These are phyloP conservation scores for Corella eumyota DNA, from an alignment of 23 tunicate genomes.

Conservation along the genomic window DNA sequence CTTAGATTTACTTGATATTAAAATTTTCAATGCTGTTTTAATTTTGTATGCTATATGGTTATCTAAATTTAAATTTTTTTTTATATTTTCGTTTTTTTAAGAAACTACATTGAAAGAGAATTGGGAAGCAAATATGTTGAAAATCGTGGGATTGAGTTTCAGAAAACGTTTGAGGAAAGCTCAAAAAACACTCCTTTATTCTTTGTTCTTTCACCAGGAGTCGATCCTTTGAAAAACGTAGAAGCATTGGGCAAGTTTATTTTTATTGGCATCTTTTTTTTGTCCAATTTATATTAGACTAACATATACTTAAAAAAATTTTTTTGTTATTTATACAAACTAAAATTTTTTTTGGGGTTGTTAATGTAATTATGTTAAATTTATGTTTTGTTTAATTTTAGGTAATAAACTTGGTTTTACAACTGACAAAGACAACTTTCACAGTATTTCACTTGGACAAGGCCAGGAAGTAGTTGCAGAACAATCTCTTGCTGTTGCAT, in stretches of 20 bases:
- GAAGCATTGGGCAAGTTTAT: conserved; percentile 54
- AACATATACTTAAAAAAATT: too few species aligned
- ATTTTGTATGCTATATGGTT: too few species aligned
- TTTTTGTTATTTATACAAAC: too few species aligned
- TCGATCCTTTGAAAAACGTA: conserved; percentile 79
- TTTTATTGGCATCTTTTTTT: neutral
- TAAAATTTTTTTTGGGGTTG: too few species aligned
- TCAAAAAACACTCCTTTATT: conserved; percentile 62
- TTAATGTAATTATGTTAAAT: too few species aligned
- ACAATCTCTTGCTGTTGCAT: conserved; percentile 58
- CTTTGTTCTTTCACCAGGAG: conserved; percentile 85
- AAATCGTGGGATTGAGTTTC: conserved; percentile 63
- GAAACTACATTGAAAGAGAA: conserved; percentile 61
- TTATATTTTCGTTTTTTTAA: conserved; percentile 15
- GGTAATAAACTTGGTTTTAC: conserved; percentile 71
- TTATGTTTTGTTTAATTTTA: too few species aligned
- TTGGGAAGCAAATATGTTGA: conserved; percentile 78
- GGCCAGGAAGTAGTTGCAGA: conserved; percentile 92
- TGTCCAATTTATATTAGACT: too few species aligned
- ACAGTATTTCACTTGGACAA: conserved; percentile 82
- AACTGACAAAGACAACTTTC: conserved; percentile 51
- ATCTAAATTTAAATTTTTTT: too few species aligned
- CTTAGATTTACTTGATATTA: too few species aligned
- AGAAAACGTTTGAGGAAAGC: conserved; percentile 83
- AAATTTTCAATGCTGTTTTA: too few species aligned